Evolutionary conservation across 2,113 vertebrate genomes (phyloP).

Genomic region (Pluvianellus socialis): DNA sequence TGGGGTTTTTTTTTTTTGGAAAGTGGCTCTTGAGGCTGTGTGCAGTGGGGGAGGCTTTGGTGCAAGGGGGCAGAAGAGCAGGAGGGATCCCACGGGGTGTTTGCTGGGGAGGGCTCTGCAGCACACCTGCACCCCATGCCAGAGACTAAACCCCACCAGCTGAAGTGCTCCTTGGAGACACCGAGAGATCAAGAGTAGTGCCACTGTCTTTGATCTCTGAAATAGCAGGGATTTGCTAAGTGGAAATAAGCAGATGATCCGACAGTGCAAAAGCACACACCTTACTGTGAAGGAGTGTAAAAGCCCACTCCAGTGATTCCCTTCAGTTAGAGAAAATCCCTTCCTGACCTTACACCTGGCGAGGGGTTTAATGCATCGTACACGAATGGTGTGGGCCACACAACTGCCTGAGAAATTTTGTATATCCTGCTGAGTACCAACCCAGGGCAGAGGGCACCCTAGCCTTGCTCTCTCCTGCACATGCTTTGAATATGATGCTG

Average conservation of each 20-base stretch:
- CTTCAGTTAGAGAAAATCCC: constrained; percentile 16
- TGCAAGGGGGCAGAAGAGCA: not conserved
- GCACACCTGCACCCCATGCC: not conserved
- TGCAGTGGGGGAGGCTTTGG: not conserved
- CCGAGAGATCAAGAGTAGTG: not conserved
- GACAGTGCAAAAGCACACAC: not conserved
- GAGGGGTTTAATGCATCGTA: not conserved
- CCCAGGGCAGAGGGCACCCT: not conserved
- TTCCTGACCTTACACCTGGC: not conserved
- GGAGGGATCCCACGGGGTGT: rapidly evolving
- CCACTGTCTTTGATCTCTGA: not conserved
- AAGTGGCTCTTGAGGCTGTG: not conserved
- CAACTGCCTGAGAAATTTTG: not conserved
- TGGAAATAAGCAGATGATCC: not conserved
- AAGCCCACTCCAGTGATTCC: not conserved
- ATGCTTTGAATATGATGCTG: not conserved
- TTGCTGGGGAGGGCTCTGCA: not conserved
- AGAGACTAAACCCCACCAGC: not conserved
- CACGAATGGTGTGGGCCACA: not conserved
- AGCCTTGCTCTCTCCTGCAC: not conserved
- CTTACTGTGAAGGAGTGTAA: not conserved
- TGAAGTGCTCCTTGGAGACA: not conserved
- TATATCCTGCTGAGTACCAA: not conserved
- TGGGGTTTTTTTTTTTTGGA: not conserved
- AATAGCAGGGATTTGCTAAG: not conserved